Evolutionary conservation across 1,140 invertebrate species (phyloP), one percentile per base, ranked within the genome.

Genomic region (Dreissena polymorpha): DNA sequence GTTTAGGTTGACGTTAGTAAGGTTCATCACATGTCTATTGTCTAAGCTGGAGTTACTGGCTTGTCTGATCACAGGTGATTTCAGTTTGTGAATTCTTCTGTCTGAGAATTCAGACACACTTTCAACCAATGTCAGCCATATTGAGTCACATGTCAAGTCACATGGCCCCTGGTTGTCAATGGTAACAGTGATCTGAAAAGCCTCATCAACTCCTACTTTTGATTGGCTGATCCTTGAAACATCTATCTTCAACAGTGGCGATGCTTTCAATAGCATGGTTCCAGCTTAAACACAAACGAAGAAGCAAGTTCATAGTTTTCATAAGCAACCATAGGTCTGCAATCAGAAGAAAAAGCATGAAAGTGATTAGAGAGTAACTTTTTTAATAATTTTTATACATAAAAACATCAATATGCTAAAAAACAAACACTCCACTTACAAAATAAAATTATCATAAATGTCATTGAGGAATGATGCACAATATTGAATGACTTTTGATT

Each of bases 81-180:
- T 86, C 49, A 91, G 75, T 92, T 91, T 79, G 94, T 94, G 55
- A 10, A 60, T 13, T 39, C 60, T 83, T 83, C 55, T 86, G 70
- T 27, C 49, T 60, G 64, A 21, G 49, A 65, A 51, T 49, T 84
- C 60, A 60, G 64, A 50, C 60, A 69, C 49, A 67, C 64, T 60
- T 67, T 76, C 73, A 79, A 72, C 57, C 16, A 86, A 67, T 50
- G 88, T 86, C 69, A 87, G 74, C 85, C 85, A 76, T 69, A 88
- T 86, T 27, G 72, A 67, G 78, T 88, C 82, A 80, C 85, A 90
- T 23, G 53, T 55, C 39, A 91, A 83, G 23, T 84, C 81, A 79
- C 79, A 71, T 57, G 88, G 95, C 87, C 95, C 94, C 76, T 94
- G 93, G 83, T 94, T 95, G 68, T 94, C 93, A 18, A 96, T 73